Percentiles rank a stretch among this genome's conserved stretches.
Conservation (phyloP, 2,113 vertebrate species). For the Sialia sialis region DNA sequence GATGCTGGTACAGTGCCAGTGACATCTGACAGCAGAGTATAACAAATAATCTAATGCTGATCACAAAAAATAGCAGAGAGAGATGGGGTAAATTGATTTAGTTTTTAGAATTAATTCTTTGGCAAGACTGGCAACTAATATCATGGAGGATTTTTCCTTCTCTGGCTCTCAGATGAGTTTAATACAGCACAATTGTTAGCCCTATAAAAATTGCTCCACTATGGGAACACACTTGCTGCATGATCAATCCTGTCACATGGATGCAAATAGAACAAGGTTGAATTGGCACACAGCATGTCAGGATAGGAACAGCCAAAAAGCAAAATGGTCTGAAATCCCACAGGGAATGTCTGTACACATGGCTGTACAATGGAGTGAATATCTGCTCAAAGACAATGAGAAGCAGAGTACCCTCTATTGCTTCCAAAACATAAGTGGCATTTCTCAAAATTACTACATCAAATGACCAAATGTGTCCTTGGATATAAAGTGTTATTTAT, state of each 20-base stretch:
- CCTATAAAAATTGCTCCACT: background rate
- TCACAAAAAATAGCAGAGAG: background rate
- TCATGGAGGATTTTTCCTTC: background rate
- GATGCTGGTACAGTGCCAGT: background rate
- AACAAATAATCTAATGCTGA: conserved; percentile 13
- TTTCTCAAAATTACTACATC: background rate
- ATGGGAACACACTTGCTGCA: background rate
- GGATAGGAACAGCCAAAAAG: background rate
- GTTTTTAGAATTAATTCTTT: conserved; percentile 5
- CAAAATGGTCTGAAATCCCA: background rate
- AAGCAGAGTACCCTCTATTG: background rate
- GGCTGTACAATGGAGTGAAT: background rate
- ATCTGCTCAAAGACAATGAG: background rate
- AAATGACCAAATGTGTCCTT: background rate
- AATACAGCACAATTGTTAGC: background rate
- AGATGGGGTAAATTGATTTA: background rate
- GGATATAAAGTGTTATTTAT: background rate
- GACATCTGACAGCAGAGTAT: background rate
- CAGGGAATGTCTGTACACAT: background rate
- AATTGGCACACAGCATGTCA: background rate
- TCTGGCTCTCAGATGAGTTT: background rate
- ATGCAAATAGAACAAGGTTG: background rate
- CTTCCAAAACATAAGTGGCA: background rate
- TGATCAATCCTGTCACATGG: background rate
- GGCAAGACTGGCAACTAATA: background rate